Base-by-base conservation (phyloP, 2,888 invertebrate species). In the Lypha dubia region DNA sequence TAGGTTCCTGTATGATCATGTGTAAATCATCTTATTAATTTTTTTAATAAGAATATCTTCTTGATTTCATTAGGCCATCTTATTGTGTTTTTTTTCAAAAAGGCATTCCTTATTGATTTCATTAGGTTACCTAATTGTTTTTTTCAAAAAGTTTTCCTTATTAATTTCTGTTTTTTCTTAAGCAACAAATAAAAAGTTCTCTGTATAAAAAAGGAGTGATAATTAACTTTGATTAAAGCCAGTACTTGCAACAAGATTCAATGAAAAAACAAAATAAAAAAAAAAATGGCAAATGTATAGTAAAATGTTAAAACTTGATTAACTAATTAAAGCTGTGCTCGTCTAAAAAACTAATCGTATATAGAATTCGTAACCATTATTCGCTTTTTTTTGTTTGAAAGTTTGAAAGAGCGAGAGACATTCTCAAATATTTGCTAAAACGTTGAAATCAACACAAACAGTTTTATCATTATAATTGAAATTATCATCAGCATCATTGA, bases 361-460 rank as follows among this genome's bases (percentile, higher is more conserved):
- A 24, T 51, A 28, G 24, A 62, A 17, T 60, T 24, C 38, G 32
- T 24, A 28, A 28, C 2, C 28, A 28, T 28, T n/a, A 28, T 28
- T 28, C 5, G 5, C 28, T 28, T 28, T n/a, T n/a, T n/a, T n/a
- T n/a, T n/a, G n/a, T n/a, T n/a, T n/a, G n/a, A n/a, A n/a, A 28
- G 28, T 28, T 28, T 28, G 35, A 6, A 35, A 35, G 35, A 35
- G 35, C 1, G 35, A 35, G 35, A 35, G 35, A 35, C 7, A 41
- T 35, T 11, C 46, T 38, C 32, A 75, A 75, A 65, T 75, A 79
- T 79, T 74, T 65, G 63, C 49, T 58, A 49, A 79, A 70, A 70
- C 79, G 56, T 74, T 79, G 46, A 58, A 53, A 51, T 44, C 63
- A 53, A 38, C 41, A 51, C 41, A 62, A 46, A 53, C 13, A 51